phyloP scores from a whole-genome alignment of 2,113 vertebrate species.

The Toxotes jaculatrix region DNA sequence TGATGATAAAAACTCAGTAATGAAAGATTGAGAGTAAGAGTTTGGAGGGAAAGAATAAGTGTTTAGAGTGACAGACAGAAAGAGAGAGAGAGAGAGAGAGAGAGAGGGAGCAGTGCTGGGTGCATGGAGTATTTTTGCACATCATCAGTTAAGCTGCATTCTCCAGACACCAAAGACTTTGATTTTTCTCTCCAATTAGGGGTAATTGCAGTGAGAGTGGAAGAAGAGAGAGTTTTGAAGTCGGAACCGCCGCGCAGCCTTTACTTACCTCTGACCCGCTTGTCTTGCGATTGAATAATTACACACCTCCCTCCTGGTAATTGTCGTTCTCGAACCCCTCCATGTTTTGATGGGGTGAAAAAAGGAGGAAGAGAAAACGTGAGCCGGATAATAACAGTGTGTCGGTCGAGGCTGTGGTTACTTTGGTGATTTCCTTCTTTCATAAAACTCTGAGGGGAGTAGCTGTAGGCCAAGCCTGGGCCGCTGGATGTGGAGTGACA shows the following conservation, averaged over 20 bases:
- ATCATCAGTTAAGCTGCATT: constrained; percentile 74
- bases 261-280: constrained; percentile 80
- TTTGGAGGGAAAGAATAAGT: constrained; percentile 53
- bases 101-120: constrained; percentile 12
- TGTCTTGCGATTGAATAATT: constrained; percentile 84
- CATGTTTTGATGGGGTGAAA: constrained; percentile 74
- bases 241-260: constrained; percentile 66
- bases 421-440: constrained; percentile 81
- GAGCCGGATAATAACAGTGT: constrained; percentile 81
- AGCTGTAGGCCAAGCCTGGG: constrained; percentile 43
- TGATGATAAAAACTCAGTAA: constrained; percentile 72
- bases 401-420: constrained; percentile 70
- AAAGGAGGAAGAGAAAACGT: constrained; percentile 68
- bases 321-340: constrained; percentile 77
- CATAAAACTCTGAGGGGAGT: constrained; percentile 54
- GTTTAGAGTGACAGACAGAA: constrained; percentile 34
- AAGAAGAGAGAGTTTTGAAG: constrained; percentile 74
- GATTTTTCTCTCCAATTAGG: constrained; percentile 79
- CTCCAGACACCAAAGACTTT: constrained; percentile 77
- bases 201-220: constrained; percentile 82
- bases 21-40: constrained; percentile 59
- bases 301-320: constrained; percentile 79
- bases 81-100: constrained; percentile 4
- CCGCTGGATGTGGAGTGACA: constrained; percentile 53
- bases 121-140: constrained; percentile 66